phyloP scores from a whole-genome alignment of 2,888 invertebrate genomes.

The Herminia tarsipennalis region DNA sequence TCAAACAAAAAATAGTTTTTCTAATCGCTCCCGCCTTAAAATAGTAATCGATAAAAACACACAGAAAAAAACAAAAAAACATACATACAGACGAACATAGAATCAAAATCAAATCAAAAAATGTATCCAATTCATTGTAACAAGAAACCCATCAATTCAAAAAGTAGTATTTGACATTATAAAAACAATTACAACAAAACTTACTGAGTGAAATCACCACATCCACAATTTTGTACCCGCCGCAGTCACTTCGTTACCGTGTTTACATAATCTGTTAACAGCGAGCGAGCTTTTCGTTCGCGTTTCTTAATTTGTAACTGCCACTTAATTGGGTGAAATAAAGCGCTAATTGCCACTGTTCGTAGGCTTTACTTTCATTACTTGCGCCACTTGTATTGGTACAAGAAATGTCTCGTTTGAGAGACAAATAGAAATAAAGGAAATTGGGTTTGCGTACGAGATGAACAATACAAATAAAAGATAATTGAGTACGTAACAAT shows the following conservation, averaged over 20 bases:
- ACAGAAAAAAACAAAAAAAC: too few species aligned
- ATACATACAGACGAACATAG: too few species aligned
- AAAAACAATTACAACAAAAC: too few species aligned
- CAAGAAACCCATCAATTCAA: too few species aligned
- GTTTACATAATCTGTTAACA: conserved; percentile 70
- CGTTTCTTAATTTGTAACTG: conserved; percentile 75
- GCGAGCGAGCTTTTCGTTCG: conserved; percentile 54
- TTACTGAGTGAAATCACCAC: conserved; percentile 27
- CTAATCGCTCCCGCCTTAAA: too few species aligned
- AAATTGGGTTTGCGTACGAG: not conserved
- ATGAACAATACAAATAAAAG: not conserved
- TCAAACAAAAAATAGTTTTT: too few species aligned
- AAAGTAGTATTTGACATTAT: too few species aligned
- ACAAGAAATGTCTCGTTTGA: not conserved
- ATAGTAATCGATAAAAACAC: too few species aligned
- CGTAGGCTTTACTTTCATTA: conserved; percentile 23
- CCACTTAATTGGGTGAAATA: conserved; percentile 66
- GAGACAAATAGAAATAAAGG: not conserved
- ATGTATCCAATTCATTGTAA: too few species aligned
- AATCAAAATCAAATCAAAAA: too few species aligned
- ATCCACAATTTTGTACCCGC: conserved; percentile 26
- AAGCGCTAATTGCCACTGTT: conserved; percentile 45
- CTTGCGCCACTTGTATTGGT: conserved; percentile 6
- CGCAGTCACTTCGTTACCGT: conserved; percentile 67
- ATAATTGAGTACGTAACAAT: not conserved